These are phyloP conservation scores for Trematocara macrostoma DNA, from an alignment of 2,113 vertebrate genomes.

Conservation along the genomic window DNA sequence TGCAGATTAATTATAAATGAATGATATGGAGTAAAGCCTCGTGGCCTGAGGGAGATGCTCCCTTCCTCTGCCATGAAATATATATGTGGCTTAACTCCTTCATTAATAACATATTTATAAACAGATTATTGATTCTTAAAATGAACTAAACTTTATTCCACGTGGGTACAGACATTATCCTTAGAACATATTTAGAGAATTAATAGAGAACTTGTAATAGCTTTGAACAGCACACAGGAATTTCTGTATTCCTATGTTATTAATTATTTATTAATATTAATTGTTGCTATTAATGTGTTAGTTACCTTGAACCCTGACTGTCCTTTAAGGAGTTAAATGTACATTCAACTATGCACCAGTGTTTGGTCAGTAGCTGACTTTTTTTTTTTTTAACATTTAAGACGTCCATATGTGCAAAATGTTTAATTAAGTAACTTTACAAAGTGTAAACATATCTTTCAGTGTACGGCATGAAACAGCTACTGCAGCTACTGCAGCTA, in stretches of 20 bases:
- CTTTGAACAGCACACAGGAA: not conserved
- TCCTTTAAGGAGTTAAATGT: not conserved
- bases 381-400: not conserved
- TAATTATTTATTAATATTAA: not conserved
- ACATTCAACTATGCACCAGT: not conserved
- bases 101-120: slow-evolving; percentile 75
- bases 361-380: not conserved
- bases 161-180: not conserved
- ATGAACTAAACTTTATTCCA: slow-evolving; percentile 51
- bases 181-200: not conserved
- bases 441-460: not conserved
- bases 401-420: not conserved
- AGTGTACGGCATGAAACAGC: not conserved
- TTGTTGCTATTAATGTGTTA: not conserved
- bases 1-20: slow-evolving; percentile 75
- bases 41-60: slow-evolving; percentile 51
- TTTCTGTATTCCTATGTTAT: not conserved
- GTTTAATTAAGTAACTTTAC: not conserved
- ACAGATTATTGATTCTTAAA: slow-evolving; percentile 66
- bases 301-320: not conserved
- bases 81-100: slow-evolving; percentile 70
- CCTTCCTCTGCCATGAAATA: slow-evolving; percentile 71
- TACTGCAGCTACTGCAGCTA: not conserved
- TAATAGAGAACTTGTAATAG: not conserved
- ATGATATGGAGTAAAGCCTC: slow-evolving; percentile 63